phyloP scores from a whole-genome alignment of 2,888 invertebrate species.

The Mayetiola destructor region DNA sequence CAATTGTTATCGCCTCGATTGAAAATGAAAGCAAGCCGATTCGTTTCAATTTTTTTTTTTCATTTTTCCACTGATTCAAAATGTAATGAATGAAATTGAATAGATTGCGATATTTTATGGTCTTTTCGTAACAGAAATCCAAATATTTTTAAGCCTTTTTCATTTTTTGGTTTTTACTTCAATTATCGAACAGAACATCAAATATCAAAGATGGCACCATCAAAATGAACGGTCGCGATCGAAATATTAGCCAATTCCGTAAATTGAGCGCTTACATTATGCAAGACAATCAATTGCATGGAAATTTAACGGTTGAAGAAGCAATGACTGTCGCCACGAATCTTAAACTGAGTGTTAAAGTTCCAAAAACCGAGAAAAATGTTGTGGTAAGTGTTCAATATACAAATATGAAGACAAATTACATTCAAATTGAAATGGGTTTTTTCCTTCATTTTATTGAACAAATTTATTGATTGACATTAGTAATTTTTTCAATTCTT shows the following conservation, averaged over 20 bases:
- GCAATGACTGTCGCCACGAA: constrained; percentile 88
- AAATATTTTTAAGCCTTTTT: too few species aligned
- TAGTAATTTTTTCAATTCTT: background rate
- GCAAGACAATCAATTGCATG: constrained; percentile 88
- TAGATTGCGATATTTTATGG: too few species aligned
- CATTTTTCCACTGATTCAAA: too few species aligned
- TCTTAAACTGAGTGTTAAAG: constrained; percentile 65
- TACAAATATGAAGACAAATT: constrained; percentile 4
- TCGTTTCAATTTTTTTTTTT: background rate
- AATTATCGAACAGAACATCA: constrained; percentile 43
- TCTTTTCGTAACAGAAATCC: too few species aligned
- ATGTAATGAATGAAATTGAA: too few species aligned
- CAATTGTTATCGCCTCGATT: too few species aligned
- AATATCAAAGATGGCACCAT: constrained; percentile 64
- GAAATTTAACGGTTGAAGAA: constrained; percentile 84
- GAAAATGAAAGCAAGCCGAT: too few species aligned
- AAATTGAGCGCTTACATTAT: constrained; percentile 90
- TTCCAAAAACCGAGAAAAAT: constrained; percentile 54
- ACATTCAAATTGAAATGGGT: constrained; percentile 8
- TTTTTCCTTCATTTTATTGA: background rate
- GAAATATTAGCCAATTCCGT: constrained; percentile 72
- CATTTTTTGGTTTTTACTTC: background rate
- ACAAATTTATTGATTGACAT: background rate
- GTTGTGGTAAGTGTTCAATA: constrained; percentile 56
- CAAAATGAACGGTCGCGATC: constrained; percentile 69